Conservation (phyloP, 2,113 vertebrate genomes). For the Sus scrofa region DNA sequence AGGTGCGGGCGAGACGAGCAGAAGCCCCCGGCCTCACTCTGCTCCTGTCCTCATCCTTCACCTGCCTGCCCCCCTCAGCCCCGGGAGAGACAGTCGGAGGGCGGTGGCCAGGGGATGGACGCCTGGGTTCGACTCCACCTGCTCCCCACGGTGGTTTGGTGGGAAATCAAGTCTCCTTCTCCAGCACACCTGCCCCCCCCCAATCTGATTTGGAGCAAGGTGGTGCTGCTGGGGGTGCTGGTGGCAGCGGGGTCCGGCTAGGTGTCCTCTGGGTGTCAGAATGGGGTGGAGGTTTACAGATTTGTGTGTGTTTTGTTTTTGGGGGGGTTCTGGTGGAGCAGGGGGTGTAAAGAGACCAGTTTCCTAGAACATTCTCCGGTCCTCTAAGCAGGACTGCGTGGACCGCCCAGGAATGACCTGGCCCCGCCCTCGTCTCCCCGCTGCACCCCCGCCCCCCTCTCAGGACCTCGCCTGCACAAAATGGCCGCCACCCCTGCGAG, state of each 20-base stretch:
- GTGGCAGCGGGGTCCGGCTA: neutral
- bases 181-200: neutral
- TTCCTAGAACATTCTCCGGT: neutral
- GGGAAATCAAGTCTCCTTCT: neutral
- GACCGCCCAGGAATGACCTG: constrained; percentile 33
- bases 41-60: neutral
- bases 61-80: neutral
- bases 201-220: neutral
- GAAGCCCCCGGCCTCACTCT: rapidly evolving
- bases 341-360: neutral
- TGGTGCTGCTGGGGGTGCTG: neutral
- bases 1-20: too few relatives aligned
- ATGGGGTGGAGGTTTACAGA: neutral
- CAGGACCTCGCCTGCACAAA: constrained; percentile 63
- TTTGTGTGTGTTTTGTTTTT: neutral
- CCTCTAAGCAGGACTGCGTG: constrained; percentile 3
- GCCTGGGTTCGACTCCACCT: neutral
- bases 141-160: neutral
- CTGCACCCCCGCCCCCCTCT: neutral
- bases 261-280: constrained; percentile 34
- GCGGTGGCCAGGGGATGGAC: neutral
- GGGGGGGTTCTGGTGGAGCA: neutral
- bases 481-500: constrained; percentile 80
- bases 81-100: neutral
- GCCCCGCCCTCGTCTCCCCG: neutral